Base-by-base conservation (phyloP, 1,140 invertebrate species). In the Leptinotarsa defecta region DNA sequence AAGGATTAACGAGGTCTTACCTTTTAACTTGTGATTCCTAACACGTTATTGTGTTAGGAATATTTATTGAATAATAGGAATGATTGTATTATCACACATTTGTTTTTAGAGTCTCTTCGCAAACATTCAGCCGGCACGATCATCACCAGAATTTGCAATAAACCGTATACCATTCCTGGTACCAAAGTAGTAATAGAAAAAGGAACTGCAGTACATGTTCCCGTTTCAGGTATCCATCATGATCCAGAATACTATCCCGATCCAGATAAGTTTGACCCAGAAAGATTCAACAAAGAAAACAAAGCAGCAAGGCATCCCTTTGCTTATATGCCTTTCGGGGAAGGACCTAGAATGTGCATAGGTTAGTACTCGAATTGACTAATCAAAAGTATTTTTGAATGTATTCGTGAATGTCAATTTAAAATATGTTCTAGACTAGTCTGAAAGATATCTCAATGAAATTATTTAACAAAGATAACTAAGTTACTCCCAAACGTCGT, bases 181-280 rank as follows among this genome's bases (percentile, higher is more conserved):
- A 80, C 78, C 20, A 74, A 83, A 34, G 61, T 79, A 11, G 64
- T 64, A 2, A 65, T 82, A 19, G 64, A 80, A 22, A 74, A 75
- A 68, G 86, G 85, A n/a, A 91, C 87, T 0, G 76, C 86, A 1
- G 82, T 94, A 1, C 81, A 89, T 11, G 88, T 94, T 61, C 88
- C 91, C 0, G 84, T 89, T 1, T 85, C 89, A 57, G 88, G 88
- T 1, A 84, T 94, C 43, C 93, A 94, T 75, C 86, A 87, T 11
- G 88, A 91, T 85, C 85, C 87, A 1, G 79, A 88, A 3, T 85
- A 87, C 78, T 92, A 86, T 85, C 86, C 88, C 0, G 83, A 92
- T 68, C 91, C 92, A 5, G 84, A 90, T 4, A 84, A 83, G 76
- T 93, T 92, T 79, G 86, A 89, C 79, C 91, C 92, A 0, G 90